phyloP scores from a whole-genome alignment of 2,797 vertebrate genomes.

The Notamacropus eugenii region DNA sequence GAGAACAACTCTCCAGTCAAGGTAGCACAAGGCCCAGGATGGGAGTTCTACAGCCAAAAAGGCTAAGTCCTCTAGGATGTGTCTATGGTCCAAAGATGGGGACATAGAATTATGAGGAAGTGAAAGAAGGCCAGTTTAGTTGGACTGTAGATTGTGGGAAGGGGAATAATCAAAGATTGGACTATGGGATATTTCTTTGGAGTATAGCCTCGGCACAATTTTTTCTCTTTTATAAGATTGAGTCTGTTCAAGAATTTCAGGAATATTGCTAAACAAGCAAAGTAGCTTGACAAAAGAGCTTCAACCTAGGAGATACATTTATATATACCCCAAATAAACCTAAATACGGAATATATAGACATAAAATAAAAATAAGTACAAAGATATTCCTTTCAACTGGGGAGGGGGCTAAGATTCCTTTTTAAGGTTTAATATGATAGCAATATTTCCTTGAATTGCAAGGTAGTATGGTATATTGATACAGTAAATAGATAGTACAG shows the following conservation, averaged over 20 bases:
- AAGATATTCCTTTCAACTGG: background rate
- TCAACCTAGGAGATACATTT: background rate
- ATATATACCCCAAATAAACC: background rate
- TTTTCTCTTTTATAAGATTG: background rate
- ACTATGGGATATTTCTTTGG: background rate
- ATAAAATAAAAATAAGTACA: background rate
- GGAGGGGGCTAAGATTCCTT: background rate
- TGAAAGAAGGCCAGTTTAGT: background rate
- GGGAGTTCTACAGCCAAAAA: background rate
- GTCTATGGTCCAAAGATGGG: background rate
- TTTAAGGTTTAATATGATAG: background rate
- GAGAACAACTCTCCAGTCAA: background rate
- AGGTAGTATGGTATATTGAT: background rate
- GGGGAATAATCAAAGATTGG: background rate
- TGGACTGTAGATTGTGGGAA: background rate
- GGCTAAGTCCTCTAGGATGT: background rate
- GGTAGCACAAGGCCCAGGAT: background rate
- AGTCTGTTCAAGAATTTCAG: background rate
- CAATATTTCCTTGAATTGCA: background rate
- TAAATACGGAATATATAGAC: background rate
- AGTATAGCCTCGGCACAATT: background rate
- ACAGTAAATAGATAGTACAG: background rate
- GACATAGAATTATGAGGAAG: background rate
- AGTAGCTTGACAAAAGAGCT: background rate
- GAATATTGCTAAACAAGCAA: background rate